phyloP scores from a whole-genome alignment of 2,888 invertebrate genomes.

The Ferrisia virgata region DNA sequence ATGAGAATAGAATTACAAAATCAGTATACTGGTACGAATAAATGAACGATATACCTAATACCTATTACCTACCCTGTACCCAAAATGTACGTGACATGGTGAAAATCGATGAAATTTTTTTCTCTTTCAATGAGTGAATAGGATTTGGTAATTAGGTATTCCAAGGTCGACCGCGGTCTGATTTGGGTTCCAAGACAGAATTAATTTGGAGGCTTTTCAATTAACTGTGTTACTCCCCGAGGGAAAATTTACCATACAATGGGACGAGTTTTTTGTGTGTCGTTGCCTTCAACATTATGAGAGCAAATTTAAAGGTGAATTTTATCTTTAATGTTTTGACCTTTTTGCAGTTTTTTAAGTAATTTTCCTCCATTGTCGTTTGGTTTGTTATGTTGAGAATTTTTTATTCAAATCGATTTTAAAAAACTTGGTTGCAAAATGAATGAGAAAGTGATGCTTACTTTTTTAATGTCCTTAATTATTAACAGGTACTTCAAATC shows the following conservation, averaged over 20 bases:
- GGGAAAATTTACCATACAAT: neutral
- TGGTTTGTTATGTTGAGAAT: neutral
- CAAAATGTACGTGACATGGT: no score
- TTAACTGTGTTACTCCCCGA: neutral
- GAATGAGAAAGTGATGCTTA: conserved; percentile 49
- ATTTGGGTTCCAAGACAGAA: neutral
- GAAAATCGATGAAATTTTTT: neutral
- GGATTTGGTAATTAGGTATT: neutral
- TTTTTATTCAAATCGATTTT: no score
- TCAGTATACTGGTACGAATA: neutral
- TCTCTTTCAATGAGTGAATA: neutral
- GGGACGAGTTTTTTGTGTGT: neutral
- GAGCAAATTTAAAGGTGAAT: neutral
- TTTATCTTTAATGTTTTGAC: neutral
- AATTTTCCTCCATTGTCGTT: neutral
- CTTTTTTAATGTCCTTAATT: conserved; percentile 58
- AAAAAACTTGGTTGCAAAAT: no score
- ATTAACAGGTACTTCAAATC: conserved; percentile 75
- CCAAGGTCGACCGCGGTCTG: neutral
- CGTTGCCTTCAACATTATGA: neutral
- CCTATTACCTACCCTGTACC: no score
- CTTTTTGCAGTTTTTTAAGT: neutral
- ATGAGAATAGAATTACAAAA: conserved; percentile 38
- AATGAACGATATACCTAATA: no score
- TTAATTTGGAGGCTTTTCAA: neutral